A percentile compares a stretch with the other conserved stretches of the same genome.
These are phyloP conservation scores for Oreohelix idahoensis DNA, from an alignment of 1,140 invertebrate species.

Conservation along the genomic window DNA sequence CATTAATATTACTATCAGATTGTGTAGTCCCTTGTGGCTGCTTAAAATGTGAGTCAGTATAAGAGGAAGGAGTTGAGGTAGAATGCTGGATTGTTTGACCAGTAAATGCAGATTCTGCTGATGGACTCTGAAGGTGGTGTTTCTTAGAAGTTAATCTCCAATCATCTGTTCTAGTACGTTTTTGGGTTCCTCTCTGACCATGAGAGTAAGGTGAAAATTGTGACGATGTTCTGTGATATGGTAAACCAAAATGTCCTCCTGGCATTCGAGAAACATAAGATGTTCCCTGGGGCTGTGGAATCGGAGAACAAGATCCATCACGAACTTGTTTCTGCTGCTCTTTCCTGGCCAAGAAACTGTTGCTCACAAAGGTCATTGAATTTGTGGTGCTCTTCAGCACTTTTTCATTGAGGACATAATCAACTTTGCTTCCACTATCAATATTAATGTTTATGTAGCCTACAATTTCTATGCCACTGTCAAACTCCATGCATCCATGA, in stretches of 20 bases:
- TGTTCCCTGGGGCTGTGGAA: not conserved
- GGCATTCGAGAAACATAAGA: not conserved
- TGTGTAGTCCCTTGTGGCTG: not conserved
- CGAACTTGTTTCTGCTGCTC: not conserved
- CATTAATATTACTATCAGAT: not conserved
- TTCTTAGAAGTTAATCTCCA: constrained; percentile 19
- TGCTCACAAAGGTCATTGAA: constrained; percentile 48
- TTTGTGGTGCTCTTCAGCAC: constrained; percentile 44
- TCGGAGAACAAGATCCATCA: constrained; percentile 23
- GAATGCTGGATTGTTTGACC: not conserved
- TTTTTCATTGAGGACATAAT: constrained; percentile 50
- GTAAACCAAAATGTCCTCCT: not conserved
- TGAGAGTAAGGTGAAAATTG: constrained; percentile 28
- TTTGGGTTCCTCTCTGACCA: not conserved
- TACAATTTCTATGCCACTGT: constrained; percentile 44
- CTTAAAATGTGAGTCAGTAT: not conserved
- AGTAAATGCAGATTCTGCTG: not conserved
- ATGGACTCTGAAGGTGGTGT: not conserved
- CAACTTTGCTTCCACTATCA: constrained; percentile 43
- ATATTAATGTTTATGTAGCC: constrained; percentile 45
- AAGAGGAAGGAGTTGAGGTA: not conserved
- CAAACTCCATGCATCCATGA: constrained; percentile 49
- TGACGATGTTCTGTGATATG: not conserved
- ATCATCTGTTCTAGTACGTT: constrained; percentile 24
- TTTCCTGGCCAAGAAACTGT: constrained; percentile 46